Percentiles rank a stretch among this genome's conserved stretches.
phyloP scores from a whole-genome alignment of 2,888 invertebrate species.

The Hirtodrosophila histrioides region DNA sequence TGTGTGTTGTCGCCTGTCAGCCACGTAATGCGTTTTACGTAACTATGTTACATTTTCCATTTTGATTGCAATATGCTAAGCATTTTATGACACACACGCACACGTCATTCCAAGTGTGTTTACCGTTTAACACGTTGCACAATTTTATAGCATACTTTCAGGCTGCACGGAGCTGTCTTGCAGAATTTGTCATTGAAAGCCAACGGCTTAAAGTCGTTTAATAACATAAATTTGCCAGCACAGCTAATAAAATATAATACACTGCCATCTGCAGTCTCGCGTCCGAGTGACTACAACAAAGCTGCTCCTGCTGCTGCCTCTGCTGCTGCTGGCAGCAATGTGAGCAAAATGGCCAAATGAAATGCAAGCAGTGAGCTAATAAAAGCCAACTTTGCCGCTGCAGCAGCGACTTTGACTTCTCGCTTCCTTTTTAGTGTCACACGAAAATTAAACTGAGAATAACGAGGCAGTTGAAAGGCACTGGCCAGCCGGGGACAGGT shows the following conservation, averaged over 20 bases:
- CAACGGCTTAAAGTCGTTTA: conserved; percentile 48
- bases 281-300: conserved; percentile 42
- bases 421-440: conserved; percentile 71
- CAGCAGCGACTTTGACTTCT: conserved; percentile 60
- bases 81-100: conserved; percentile 33
- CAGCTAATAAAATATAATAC: conserved; percentile 73
- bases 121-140: conserved; percentile 48
- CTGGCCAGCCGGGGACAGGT: conserved; percentile 18
- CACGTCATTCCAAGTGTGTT: conserved; percentile 21
- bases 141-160: conserved; percentile 51
- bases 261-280: conserved; percentile 53
- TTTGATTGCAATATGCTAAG: conserved; percentile 73
- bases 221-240: conserved; percentile 61
- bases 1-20: conserved; percentile 35
- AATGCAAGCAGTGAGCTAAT: conserved; percentile 60
- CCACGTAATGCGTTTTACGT: conserved; percentile 64
- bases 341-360: conserved; percentile 50
- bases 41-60: conserved; percentile 68
- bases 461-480: conserved; percentile 63
- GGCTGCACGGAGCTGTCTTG: conserved; percentile 23
- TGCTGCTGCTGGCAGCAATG: conserved; percentile 18
- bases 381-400: conserved; percentile 67
- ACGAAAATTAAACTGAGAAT: conserved; percentile 72
- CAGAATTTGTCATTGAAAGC: conserved; percentile 49
- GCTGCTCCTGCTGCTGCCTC: conserved; percentile 2